Percentiles rank a stretch among this genome's conserved stretches.
phyloP scores from a whole-genome alignment of 2,113 vertebrate genomes.

The Aspidoscelis tigris region DNA sequence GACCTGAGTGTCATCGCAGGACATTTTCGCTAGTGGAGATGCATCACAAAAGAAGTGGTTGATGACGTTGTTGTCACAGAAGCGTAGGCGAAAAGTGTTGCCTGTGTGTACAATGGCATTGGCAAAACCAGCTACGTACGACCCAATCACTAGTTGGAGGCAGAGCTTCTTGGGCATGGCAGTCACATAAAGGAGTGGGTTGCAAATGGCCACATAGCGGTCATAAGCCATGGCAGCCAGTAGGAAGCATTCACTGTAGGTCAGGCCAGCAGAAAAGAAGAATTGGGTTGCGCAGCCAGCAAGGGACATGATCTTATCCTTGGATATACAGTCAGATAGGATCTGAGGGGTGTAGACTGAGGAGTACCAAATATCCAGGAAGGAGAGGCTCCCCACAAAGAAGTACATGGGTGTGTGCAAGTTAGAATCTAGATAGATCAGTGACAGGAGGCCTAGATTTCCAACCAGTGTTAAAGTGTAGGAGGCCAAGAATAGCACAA shows the following conservation, averaged over 20 bases:
- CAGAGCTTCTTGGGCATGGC: conserved; percentile 49
- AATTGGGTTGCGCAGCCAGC: conserved; percentile 52
- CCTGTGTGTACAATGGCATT: conserved; percentile 38
- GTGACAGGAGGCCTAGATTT: conserved; percentile 43
- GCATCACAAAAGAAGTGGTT: conserved; percentile 68
- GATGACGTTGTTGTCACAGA: conserved; percentile 59
- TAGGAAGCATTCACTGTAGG: conserved; percentile 55
- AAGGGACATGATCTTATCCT: conserved; percentile 58
- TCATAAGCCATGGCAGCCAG: conserved; percentile 60
- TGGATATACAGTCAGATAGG: conserved; percentile 50
- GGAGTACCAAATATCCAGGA: conserved; percentile 60
- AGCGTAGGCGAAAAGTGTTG: conserved; percentile 8
- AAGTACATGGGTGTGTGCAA: conserved; percentile 63
- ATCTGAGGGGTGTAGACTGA: conserved; percentile 56
- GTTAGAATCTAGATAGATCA: conserved; percentile 47
- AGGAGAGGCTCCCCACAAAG: conserved; percentile 59
- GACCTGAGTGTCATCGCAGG: conserved; percentile 50
- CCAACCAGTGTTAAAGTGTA: conserved; percentile 50
- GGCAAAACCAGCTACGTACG: conserved; percentile 53
- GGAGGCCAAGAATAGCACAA: conserved; percentile 53
- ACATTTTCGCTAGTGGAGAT: conserved; percentile 58
- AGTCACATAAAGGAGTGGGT: conserved; percentile 55
- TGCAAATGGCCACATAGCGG: conserved; percentile 47
- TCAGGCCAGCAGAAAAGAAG: conserved; percentile 54
- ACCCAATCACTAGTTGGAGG: conserved; percentile 36